A percentile compares a stretch with the other conserved stretches of the same genome.
These are phyloP conservation scores for Apogon hyalosoma DNA, from an alignment of 2,797 vertebrate species.

Conservation along the genomic window DNA sequence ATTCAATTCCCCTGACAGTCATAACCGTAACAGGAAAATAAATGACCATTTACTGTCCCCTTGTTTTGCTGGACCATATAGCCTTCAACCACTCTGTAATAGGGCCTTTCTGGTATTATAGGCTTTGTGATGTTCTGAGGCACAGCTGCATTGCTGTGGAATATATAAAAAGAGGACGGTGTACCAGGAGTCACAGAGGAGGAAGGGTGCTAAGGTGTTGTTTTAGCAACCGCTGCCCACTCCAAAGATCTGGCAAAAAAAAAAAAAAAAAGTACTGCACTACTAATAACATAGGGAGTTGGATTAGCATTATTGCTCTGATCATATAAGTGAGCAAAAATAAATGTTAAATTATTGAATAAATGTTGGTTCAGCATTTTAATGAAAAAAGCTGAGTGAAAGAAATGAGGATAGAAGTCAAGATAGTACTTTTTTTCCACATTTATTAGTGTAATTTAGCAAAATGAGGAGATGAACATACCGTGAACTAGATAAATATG, in stretches of 20 bases:
- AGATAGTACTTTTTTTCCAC: constrained; percentile 1
- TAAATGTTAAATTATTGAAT: background rate
- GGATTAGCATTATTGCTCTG: constrained; percentile 20
- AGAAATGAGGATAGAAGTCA: constrained; percentile 14
- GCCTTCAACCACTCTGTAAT: constrained; percentile 41
- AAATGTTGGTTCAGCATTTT: constrained; percentile 6
- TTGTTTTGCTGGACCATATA: constrained; percentile 33
- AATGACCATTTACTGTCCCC: constrained; percentile 18
- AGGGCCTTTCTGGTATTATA: constrained; percentile 21
- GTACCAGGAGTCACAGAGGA: constrained; percentile 40
- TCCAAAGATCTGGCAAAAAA: constrained; percentile 17
- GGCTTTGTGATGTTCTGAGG: constrained; percentile 34
- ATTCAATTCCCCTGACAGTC: constrained; percentile 24
- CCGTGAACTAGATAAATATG: constrained; percentile 30
- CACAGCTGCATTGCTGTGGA: constrained; percentile 37
- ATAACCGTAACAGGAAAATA: constrained; percentile 28
- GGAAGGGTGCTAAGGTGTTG: constrained; percentile 46
- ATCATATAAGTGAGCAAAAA: background rate
- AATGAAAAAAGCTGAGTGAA: constrained; percentile 5
- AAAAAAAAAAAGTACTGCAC: constrained; percentile 43
- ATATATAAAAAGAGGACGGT: constrained; percentile 41
- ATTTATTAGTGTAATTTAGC: constrained; percentile 13
- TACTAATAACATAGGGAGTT: constrained; percentile 6
- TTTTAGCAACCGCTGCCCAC: constrained; percentile 44
- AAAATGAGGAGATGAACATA: constrained; percentile 20